These are phyloP conservation scores for Zapornia atra DNA, from an alignment of 2,113 vertebrate species.

Conservation along the genomic window DNA sequence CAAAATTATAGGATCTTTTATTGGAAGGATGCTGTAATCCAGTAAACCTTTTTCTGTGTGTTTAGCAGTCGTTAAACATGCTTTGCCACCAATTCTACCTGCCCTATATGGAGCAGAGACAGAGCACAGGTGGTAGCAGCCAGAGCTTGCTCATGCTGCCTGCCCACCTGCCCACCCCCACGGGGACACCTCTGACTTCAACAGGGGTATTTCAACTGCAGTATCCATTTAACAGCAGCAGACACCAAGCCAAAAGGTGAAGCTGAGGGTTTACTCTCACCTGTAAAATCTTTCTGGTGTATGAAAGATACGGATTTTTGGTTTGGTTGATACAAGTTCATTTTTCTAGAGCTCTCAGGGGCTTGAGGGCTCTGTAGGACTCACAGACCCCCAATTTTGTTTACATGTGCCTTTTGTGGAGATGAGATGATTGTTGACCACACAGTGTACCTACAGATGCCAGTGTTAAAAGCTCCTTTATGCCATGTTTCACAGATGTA, in stretches of 20 bases:
- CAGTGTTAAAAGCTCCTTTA: neutral
- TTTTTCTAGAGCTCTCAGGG: neutral
- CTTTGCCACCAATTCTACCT: neutral
- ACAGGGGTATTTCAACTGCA: neutral
- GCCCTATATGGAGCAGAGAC: neutral
- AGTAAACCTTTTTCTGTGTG: neutral
- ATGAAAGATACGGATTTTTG: neutral
- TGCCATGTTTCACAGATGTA: neutral
- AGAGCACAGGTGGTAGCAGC: neutral
- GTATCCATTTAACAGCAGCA: neutral
- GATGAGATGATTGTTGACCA: neutral
- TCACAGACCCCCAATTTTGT: neutral
- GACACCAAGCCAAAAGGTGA: neutral
- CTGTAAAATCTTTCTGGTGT: neutral
- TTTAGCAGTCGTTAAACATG: neutral
- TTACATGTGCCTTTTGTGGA: neutral
- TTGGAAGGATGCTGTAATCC: neutral
- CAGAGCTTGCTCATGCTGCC: neutral
- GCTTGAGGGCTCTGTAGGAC: neutral
- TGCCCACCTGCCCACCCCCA: neutral
- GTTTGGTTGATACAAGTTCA: rapidly evolving
- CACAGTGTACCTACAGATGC: neutral
- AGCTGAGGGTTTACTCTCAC: neutral
- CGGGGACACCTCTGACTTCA: neutral
- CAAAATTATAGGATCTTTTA: neutral